Evolutionary conservation across 2,797 vertebrate genomes (phyloP).

Genomic region (Liasis olivaceus): DNA sequence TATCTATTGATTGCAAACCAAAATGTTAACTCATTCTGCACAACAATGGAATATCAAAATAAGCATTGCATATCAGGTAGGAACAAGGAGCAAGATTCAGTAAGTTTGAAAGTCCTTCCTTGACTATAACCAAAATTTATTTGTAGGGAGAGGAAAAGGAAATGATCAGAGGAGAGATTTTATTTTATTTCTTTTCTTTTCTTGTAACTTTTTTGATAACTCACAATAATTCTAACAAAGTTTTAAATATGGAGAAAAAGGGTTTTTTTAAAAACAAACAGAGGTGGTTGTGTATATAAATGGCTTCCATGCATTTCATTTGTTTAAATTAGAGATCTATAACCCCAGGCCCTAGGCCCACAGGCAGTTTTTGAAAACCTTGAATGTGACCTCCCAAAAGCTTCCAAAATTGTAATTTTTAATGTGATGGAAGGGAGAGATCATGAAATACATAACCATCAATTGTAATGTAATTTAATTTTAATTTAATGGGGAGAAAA

Average conservation of each 20-base stretch:
- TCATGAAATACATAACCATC: not conserved
- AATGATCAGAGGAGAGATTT: no score
- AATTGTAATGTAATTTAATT: not conserved
- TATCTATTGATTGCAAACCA: constrained; percentile 8
- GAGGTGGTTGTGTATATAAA: not conserved
- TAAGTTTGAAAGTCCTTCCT: not conserved
- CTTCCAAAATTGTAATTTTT: not conserved
- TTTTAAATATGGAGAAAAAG: not conserved
- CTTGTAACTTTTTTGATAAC: not conserved
- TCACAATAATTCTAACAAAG: not conserved
- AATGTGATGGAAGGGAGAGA: not conserved
- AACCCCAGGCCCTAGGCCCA: no score
- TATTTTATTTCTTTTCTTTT: no score
- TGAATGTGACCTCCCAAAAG: no score
- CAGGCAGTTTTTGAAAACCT: no score
- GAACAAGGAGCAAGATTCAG: not conserved
- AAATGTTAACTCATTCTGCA: constrained; percentile 4
- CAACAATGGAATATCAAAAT: not conserved
- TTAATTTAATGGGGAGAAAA: not conserved
- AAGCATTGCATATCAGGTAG: not conserved
- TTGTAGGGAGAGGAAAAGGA: not conserved
- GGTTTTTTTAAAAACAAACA: not conserved
- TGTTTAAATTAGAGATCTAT: no score
- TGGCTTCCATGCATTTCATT: no score
- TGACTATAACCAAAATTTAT: not conserved